These are phyloP conservation scores for Arizona elegans DNA, from an alignment of 2,113 vertebrate species.

Conservation along the genomic window DNA sequence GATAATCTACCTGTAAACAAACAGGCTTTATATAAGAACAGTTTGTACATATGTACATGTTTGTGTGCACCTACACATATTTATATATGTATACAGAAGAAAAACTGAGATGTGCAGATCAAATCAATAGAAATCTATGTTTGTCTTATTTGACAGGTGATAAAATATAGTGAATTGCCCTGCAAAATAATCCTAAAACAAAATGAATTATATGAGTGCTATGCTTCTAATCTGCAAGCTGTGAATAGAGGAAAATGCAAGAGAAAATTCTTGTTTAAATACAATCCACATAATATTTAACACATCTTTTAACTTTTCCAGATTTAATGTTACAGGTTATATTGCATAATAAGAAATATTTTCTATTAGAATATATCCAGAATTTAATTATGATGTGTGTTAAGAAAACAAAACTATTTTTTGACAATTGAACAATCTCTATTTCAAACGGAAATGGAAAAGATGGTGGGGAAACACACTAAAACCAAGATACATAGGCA, in stretches of 20 bases:
- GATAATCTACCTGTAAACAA: not conserved
- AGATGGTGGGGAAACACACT: not conserved
- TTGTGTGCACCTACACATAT: not conserved
- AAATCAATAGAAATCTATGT: not conserved
- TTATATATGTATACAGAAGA: not conserved
- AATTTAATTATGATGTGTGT: not conserved
- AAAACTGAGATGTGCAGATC: not conserved
- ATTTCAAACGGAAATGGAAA: not conserved
- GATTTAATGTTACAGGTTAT: not conserved
- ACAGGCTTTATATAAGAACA: not conserved
- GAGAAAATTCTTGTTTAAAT: not conserved
- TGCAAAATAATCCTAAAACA: not conserved
- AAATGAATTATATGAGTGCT: not conserved
- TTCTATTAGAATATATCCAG: not conserved
- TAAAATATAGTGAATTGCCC: not conserved
- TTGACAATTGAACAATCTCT: not conserved
- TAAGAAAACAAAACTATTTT: not conserved
- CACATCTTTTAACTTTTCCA: not conserved
- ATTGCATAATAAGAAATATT: not conserved
- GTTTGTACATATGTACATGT: not conserved
- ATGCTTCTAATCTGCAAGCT: not conserved
- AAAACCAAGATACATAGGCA: not conserved
- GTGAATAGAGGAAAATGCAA: not conserved
- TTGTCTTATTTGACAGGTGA: not conserved
- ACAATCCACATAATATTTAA: not conserved